phyloP scores from a whole-genome alignment of 2,797 vertebrate genomes.

The Onychomys torridus region DNA sequence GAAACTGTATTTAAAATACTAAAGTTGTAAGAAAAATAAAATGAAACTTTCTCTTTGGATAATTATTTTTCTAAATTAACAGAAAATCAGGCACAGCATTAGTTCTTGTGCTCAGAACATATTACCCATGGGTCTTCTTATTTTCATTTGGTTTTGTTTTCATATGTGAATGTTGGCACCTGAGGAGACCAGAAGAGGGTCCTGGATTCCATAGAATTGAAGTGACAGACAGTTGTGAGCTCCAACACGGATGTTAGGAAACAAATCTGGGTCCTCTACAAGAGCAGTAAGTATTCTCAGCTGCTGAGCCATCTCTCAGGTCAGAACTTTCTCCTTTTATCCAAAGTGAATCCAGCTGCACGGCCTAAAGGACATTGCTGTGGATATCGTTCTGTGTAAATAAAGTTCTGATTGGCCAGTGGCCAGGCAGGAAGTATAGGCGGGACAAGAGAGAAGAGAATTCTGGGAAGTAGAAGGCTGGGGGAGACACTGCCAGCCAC shows the following conservation, averaged over 20 bases:
- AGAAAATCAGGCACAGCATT: not conserved
- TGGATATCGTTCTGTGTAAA: too few relatives aligned
- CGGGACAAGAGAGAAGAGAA: too few relatives aligned
- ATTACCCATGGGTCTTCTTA: not conserved
- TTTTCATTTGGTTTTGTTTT: conserved; percentile 45
- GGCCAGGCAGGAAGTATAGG: too few relatives aligned
- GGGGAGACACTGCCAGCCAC: too few relatives aligned
- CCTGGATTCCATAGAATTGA: not conserved
- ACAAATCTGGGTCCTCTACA: not conserved
- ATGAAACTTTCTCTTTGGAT: conserved; percentile 46
- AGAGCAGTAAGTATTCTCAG: not conserved
- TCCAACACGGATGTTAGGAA: not conserved
- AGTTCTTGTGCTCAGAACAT: not conserved
- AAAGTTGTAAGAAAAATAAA: conserved; percentile 65
- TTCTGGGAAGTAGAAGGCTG: too few relatives aligned
- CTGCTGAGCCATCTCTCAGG: not conserved
- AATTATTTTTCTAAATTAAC: conserved; percentile 65
- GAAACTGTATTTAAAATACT: conserved; percentile 54
- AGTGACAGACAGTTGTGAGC: not conserved
- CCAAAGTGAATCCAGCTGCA: conserved; percentile 18
- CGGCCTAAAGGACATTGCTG: not conserved
- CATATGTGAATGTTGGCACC: not conserved
- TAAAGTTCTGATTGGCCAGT: too few relatives aligned
- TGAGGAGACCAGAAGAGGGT: not conserved
- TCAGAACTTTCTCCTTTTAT: not conserved